Evolutionary conservation across 2,888 invertebrate species (phyloP).

Genomic region (Latheticus oryzae): DNA sequence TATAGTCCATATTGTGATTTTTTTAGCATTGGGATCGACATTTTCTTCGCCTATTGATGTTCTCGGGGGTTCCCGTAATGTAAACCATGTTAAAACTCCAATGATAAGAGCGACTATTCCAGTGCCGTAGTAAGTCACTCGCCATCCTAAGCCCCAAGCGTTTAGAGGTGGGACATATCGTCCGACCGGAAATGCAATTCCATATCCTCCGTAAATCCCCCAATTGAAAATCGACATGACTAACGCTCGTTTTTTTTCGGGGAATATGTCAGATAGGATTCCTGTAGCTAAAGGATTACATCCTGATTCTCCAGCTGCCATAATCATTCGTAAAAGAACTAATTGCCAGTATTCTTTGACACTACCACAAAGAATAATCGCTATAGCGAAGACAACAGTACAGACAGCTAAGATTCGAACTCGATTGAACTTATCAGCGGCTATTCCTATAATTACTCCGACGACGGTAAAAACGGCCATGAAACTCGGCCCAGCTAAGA

Average conservation of each 20-base stretch:
- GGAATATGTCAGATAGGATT: constrained; percentile 83
- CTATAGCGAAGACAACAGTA: constrained; percentile 83
- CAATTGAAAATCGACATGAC: constrained; percentile 95
- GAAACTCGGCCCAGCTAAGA: constrained; percentile 92
- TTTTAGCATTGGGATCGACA: constrained; percentile 62
- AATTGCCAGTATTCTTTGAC: constrained; percentile 92
- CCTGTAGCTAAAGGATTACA: constrained; percentile 90
- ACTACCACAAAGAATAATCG: constrained; percentile 86
- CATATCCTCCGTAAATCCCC: constrained; percentile 96
- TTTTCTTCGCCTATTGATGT: constrained; percentile 77
- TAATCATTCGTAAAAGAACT: constrained; percentile 71
- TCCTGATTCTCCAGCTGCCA: constrained; percentile 76
- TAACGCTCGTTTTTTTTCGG: constrained; percentile 83
- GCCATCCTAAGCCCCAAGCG: constrained; percentile 84
- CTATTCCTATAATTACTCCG: constrained; percentile 85
- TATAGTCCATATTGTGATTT: constrained; percentile 78
- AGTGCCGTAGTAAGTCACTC: constrained; percentile 83
- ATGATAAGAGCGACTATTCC: constrained; percentile 81
- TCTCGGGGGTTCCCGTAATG: constrained; percentile 81
- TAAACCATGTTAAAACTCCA: constrained; percentile 77
- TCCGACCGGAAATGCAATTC: constrained; percentile 92
- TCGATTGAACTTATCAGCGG: constrained; percentile 83
- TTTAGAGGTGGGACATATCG: constrained; percentile 83
- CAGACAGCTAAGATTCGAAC: constrained; percentile 81
- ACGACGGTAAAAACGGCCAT: constrained; percentile 91